Evolutionary conservation across 2,888 invertebrate genomes (phyloP), one percentile per base, ranked within the genome.

Genomic region (Pomacea canaliculata): DNA sequence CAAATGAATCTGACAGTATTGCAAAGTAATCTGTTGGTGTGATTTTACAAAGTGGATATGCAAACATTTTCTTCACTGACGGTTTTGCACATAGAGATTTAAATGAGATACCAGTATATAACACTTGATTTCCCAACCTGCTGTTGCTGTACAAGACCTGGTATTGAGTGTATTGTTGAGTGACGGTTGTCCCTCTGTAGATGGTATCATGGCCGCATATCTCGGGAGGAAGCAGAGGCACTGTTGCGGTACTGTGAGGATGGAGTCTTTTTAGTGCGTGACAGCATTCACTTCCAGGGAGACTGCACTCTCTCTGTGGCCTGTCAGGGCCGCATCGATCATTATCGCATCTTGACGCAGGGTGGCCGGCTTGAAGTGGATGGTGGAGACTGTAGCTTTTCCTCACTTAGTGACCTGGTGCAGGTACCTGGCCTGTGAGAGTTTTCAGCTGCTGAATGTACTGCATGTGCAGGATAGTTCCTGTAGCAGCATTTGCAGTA

Each of bases 171-270:
- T 37, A 5, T 37, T 37, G 37, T 37, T 37, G 37, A 37, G 37
- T 5, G 5, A 37, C 37, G 37, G 37, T 37, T 37, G 37, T 37
- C 37, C 37, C 37, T 37, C 37, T 37, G n/a, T 81, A 97, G 97
- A 86, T 98, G 98, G 98, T 98, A 97, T 92, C 98, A 98, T 92
- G 98, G 98, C 81, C 97, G 97, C 90, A 98, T 98, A 90, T 95
- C 96, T 16, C 94, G 98, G 79, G 98, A 98, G 91, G 95, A 96
- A 86, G 98, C 98, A 0, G 98, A 98, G 92, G 94, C 95, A 86
- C 92, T 99, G 83, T 93, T 99, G 79, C 93, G 93, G 83, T 95
- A 95, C 3, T 80, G 81, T 68, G 83, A 83, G 63, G 87, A 89
- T 92, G 99, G 99, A 75, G 94, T 98, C 82, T 99, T 98, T 93